These are phyloP conservation scores for Sinocyclocheilus maitianheensis DNA, from an alignment of 2,113 vertebrate species.

Conservation along the genomic window DNA sequence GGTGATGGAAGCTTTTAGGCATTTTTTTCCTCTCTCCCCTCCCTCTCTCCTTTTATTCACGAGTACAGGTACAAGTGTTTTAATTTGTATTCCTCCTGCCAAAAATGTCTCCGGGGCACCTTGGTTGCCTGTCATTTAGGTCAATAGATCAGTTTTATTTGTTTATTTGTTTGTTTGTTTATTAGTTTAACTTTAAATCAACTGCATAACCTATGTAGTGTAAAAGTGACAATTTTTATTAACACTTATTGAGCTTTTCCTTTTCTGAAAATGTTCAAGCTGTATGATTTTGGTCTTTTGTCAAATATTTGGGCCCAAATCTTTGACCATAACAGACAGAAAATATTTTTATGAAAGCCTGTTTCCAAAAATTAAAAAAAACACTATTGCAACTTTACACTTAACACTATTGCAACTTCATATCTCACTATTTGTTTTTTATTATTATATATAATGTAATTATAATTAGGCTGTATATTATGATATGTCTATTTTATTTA, in stretches of 20 bases:
- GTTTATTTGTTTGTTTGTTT: constrained; percentile 38
- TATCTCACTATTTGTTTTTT: too few species aligned
- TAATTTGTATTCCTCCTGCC: constrained; percentile 67
- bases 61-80: constrained; percentile 63
- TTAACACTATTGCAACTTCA: too few species aligned
- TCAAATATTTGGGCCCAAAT: not conserved
- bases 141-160: constrained; percentile 2
- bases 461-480: too few species aligned
- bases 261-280: not conserved
- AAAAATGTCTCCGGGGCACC: constrained; percentile 30
- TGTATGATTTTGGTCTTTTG: not conserved
- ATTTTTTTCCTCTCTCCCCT: constrained; percentile 45
- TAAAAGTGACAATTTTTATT: not conserved
- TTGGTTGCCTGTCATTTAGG: constrained; percentile 35
- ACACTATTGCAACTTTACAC: too few species aligned
- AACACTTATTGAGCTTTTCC: not conserved
- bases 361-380: not conserved
- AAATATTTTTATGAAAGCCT: not conserved
- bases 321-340: too few species aligned
- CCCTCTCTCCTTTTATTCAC: constrained; percentile 22
- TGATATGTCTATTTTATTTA: too few species aligned
- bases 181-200: not conserved
- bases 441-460: too few species aligned
- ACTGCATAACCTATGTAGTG: not conserved
- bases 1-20: constrained; percentile 78